Conservation (phyloP, 2,113 vertebrate species). For the Pagrus major region DNA sequence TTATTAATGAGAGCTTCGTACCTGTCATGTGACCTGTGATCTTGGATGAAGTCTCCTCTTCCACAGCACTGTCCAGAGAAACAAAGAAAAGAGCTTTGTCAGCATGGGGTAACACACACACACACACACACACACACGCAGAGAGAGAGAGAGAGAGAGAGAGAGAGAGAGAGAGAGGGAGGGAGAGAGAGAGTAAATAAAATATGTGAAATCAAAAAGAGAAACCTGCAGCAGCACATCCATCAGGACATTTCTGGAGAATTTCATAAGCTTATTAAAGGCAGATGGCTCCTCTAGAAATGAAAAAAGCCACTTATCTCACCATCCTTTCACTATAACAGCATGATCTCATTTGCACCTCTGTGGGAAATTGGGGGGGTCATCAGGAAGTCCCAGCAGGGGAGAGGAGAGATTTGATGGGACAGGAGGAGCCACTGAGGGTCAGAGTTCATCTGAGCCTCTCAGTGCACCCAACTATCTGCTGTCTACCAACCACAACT, state of each 20-base stretch:
- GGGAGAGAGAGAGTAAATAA: not conserved
- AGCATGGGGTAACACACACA: conserved; percentile 1
- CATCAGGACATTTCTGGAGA: not conserved
- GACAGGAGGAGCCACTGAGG: conserved; percentile 16
- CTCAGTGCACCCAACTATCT: not conserved
- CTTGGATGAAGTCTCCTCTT: conserved; percentile 71
- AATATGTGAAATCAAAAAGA: not conserved
- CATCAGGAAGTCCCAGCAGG: conserved; percentile 56
- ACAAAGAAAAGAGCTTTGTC: conserved; percentile 1
- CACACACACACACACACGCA: not conserved
- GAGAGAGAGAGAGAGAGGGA: too few relatives aligned
- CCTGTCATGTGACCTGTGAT: conserved; percentile 81
- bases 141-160: not conserved
- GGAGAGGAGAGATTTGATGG: conserved; percentile 4
- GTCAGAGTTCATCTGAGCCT: conserved; percentile 47
- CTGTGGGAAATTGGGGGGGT: conserved; percentile 32
- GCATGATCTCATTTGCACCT: conserved; percentile 60
- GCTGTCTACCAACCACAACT: not conserved
- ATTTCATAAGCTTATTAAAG: not conserved
- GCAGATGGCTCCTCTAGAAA: not conserved
- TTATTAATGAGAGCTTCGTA: conserved; percentile 5
- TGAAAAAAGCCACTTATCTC: conserved; percentile 24
- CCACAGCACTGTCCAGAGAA: conserved; percentile 57
- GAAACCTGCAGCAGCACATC: not conserved
- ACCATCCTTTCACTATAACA: conserved; percentile 4